Evolutionary conservation across 2,888 invertebrate species (phyloP), one percentile per base, ranked within the genome.

Genomic region (Andrena hattorfiana): DNA sequence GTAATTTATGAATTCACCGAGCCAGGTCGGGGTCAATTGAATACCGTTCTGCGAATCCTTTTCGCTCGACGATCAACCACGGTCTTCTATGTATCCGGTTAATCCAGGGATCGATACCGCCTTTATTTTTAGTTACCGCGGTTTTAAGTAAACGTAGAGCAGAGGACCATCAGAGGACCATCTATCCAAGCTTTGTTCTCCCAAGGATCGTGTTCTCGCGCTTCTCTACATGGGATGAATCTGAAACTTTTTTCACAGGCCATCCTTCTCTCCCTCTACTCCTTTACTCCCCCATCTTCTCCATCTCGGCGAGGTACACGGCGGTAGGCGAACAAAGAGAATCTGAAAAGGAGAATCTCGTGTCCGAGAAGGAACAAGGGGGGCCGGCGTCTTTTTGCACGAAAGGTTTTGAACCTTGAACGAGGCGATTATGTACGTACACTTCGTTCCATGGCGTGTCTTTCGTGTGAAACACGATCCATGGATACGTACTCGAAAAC

Each of bases 311-410:
- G 6, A 32, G 42, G 32, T 66, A 59, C 72, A 35, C n/a, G 67
- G 66, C 74, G 74, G 74, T 59, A 16, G 23, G 64, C 56, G 63
- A 69, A 77, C 77, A 74, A 78, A 59, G 74, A 48, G 74, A 51
- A 63, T 68, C 68, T 78, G 30, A 49, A 68, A 63, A 73, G 68
- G 56, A 42, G 74, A 74, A 78, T 63, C 66, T 71, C 49, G 71
- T 35, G 71, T 66, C 35, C 68, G 77, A 67, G 72, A 48, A 67
- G 20, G 32, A 68, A 63, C 30, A 35, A 42, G 48, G 51, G 60
- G 13, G 54, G 63, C 51, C 62, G 49, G 13, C 63, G 56, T 2
- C 32, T 67, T 68, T 63, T 74, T 67, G 68, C 48, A 51, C 74
- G 49, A 71, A 48, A 72, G 13, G 30, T 64, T 77, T 77, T 10